Evolutionary conservation across 2,113 vertebrate genomes (phyloP).

Genomic region (Campylomormyrus tamandua): DNA sequence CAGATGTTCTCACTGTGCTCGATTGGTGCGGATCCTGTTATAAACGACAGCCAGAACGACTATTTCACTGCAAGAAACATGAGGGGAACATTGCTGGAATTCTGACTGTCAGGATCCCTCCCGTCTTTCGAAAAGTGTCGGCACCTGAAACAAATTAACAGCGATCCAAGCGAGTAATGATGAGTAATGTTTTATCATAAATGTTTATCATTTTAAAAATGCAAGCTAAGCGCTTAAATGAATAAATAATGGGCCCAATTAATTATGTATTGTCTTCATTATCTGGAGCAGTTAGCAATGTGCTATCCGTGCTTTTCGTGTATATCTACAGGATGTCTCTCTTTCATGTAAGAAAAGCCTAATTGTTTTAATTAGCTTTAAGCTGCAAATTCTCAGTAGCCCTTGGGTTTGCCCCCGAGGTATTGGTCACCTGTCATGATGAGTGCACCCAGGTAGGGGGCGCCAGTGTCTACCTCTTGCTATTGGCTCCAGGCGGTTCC

Average conservation of each 20-base stretch:
- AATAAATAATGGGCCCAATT: background rate
- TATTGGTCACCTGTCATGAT: background rate
- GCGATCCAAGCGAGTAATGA: background rate
- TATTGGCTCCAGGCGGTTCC: background rate
- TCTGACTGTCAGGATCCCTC: background rate
- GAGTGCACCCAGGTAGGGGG: background rate
- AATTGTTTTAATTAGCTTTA: background rate
- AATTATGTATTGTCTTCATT: background rate
- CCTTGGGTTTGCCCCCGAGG: background rate
- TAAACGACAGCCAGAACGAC: background rate
- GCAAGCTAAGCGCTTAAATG: background rate
- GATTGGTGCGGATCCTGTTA: background rate
- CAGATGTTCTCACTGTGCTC: background rate
- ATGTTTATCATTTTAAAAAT: conserved; percentile 5
- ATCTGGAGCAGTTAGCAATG: background rate
- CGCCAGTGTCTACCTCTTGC: background rate
- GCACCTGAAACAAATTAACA: background rate
- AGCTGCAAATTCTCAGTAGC: background rate
- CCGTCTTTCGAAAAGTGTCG: background rate
- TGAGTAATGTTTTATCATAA: conserved; percentile 1
- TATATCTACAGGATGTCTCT: background rate
- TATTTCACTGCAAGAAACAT: background rate
- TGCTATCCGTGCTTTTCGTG: background rate
- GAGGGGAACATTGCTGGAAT: background rate
- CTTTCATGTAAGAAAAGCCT: background rate